Evolutionary conservation across 2,888 invertebrate genomes (phyloP).

Genomic region (Hyppa rectilinea): DNA sequence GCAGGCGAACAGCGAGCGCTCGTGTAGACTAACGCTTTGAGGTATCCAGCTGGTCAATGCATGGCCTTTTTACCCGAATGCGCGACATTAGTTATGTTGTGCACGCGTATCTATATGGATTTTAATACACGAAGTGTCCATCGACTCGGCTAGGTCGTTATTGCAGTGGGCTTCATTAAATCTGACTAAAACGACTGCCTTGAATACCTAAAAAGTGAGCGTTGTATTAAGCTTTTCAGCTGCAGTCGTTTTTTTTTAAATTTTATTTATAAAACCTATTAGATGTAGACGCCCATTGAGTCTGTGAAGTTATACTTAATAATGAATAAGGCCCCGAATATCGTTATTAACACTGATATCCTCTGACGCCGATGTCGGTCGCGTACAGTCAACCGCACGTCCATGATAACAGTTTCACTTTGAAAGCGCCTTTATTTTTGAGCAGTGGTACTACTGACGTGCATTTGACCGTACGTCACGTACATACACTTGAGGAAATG

Average conservation of each 20-base stretch:
- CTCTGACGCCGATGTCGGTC: neutral
- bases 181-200: neutral
- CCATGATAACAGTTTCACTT: too few relatives aligned
- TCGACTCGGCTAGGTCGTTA: neutral
- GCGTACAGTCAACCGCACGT: neutral
- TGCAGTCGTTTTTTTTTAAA: neutral
- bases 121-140: neutral
- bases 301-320: too few relatives aligned
- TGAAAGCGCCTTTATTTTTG: too few relatives aligned
- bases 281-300: neutral
- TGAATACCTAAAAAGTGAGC: neutral
- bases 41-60: conserved; percentile 74
- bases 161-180: neutral
- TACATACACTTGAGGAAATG: too few relatives aligned
- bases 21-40: conserved; percentile 93
- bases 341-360: neutral
- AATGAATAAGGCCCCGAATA: neutral
- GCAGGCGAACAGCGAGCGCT: conserved; percentile 94
- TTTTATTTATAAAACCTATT: neutral
- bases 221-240: neutral
- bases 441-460: neutral
- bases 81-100: neutral
- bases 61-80: too few relatives aligned
- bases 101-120: neutral
- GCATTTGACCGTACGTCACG: too few relatives aligned